Base-by-base conservation (phyloP, 2,797 vertebrate species). In the Xyrichtys novacula region DNA sequence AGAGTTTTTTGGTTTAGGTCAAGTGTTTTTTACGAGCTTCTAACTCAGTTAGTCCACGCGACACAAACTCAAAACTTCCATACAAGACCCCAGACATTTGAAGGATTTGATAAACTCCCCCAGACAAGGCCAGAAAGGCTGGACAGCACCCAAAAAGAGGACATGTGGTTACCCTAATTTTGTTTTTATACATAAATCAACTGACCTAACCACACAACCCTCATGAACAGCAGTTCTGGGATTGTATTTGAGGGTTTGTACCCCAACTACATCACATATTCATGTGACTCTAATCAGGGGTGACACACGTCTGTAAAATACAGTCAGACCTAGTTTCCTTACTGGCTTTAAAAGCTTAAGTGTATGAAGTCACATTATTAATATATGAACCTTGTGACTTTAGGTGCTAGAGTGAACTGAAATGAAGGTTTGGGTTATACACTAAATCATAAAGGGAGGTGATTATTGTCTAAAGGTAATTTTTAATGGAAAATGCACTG, bases 351-450 rank as follows among this genome's bases (percentile, higher is more conserved):
- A 83, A 74, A 80, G 85, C 66, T 42, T 48, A 36, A 71, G 66
- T 70, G 60, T 79, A 59, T 31, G 69, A 66, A 55, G 66, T 71
- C 57, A 53, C 83, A 91, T 92, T 7, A 84, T 84, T 89, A 83
- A 90, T 89, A 77, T 40, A 90, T 92, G 74, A 91, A 65, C 25
- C 6, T 29, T 53, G 50, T 31, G 50, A 62, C 55, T 54, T 65
- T 25, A 56, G 59, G 77, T 67, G 68, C 76, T 65, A 25, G 59
- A 26, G 76, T 60, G 57, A 80, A 61, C 32, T 65, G 1, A 34
- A 47, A 42, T 4, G 4, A 40, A 22, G 19, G 49, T 65, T 68
- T 54, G 68, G 5, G 40, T 63, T 47, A 50, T 69, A 47, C 42
- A 36, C 34, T 68, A 17, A 61, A 69, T 69, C 55, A 49, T 39